phyloP scores from a whole-genome alignment of 2,888 invertebrate genomes.

The Rhingia rostrata region DNA sequence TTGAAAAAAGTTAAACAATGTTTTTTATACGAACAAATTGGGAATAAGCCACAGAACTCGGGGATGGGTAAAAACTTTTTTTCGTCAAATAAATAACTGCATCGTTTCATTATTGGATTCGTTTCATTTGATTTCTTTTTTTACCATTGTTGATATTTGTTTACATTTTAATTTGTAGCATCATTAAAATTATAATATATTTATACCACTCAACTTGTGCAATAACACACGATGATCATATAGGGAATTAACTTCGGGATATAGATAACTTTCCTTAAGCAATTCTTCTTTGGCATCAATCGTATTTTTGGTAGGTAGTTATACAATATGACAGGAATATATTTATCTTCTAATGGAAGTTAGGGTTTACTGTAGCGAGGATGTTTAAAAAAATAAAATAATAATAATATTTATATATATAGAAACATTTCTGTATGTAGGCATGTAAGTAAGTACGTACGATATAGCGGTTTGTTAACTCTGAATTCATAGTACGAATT shows the following conservation, averaged over 20 bases:
- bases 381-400: slow-evolving; percentile 45
- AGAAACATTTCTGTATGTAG: background rate
- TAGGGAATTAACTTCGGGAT: slow-evolving; percentile 30
- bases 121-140: background rate
- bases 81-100: slow-evolving; percentile 20
- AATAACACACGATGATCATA: slow-evolving; percentile 42
- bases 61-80: slow-evolving; percentile 21
- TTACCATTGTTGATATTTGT: slow-evolving; percentile 27
- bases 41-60: slow-evolving; percentile 12
- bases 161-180: slow-evolving; percentile 28
- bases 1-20: slow-evolving; percentile 49
- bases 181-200: slow-evolving; percentile 2
- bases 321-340: slow-evolving; percentile 31
- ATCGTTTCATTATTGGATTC: background rate
- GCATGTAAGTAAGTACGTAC: background rate
- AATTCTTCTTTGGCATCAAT: slow-evolving; percentile 35
- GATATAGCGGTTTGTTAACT: background rate
- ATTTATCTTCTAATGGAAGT: slow-evolving; percentile 75
- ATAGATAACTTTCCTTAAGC: slow-evolving; percentile 48
- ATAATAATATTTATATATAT: background rate
- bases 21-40: background rate
- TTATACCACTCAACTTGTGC: slow-evolving; percentile 27
- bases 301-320: slow-evolving; percentile 26
- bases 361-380: slow-evolving; percentile 75
- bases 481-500: background rate